phyloP scores from a whole-genome alignment of 2,113 vertebrate genomes.

The Chionis minor region DNA sequence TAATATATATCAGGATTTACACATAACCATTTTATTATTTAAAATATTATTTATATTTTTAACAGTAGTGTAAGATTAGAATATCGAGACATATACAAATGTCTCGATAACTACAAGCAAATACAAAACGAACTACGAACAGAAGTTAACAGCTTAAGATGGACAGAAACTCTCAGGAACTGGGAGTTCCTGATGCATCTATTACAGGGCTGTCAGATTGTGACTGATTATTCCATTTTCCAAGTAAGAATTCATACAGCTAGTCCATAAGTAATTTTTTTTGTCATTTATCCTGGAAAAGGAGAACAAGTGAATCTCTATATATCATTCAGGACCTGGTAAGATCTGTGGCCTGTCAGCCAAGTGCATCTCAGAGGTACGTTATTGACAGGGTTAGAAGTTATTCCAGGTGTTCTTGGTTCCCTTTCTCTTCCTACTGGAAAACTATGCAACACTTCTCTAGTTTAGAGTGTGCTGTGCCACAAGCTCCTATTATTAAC shows the following conservation, averaged over 20 bases:
- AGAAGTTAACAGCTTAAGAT: neutral
- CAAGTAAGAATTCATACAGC: neutral
- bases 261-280: neutral
- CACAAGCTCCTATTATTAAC: neutral
- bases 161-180: neutral
- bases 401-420: neutral
- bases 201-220: neutral
- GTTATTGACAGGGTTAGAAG: neutral
- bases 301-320: neutral
- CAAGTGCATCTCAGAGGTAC: no score
- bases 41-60: neutral
- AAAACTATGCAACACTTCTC: neutral
- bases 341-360: neutral
- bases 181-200: neutral
- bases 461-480: neutral
- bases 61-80: neutral
- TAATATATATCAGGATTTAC: neutral
- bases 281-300: neutral
- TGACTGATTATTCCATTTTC: neutral
- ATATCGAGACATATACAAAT: fast-evolving
- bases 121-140: neutral
- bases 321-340: neutral
- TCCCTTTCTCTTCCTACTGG: neutral
- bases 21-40: neutral
- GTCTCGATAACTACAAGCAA: neutral